Evolutionary conservation across 2,113 vertebrate species (phyloP), one percentile per base, ranked within the genome.

Genomic region (Isichthys henryi): DNA sequence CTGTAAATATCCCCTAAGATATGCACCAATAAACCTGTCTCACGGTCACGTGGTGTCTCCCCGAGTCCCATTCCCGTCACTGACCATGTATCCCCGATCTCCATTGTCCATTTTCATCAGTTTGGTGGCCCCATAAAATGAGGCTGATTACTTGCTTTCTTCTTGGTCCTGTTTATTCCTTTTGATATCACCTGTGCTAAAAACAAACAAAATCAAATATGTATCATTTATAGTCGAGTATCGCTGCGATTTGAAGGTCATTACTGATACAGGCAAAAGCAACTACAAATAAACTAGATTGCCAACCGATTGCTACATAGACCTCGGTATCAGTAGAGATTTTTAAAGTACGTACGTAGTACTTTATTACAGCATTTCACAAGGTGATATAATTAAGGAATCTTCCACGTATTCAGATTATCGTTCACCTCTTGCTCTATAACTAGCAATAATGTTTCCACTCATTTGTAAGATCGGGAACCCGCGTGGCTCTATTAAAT

Each of bases 31-130:
- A 31, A 70, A 70, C n/a, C 9, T 13, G 62, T 13, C 27, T 70
- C n/a, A 70, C 8, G n/a, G 23, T 66, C 62, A 66, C 62, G 62
- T 66, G 62, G 62, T 66, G 62, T 70, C 62, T 31, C 27, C 62
- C 62, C 3, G 62, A 66, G 27, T 31, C n/a, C 62, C 62, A 70
- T 9, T 56, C 53, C 53, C 53, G 53, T 13, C 88, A 95, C 98
- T 97, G 95, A 99, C 98, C 97, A 97, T 97, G 97, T 97, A 97
- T 94, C 97, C 97, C 98, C 97, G 98, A 96, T 98, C 98, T 97
- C 98, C 98, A 99, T 99, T 99, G 97, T 99, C 98, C 98, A 99
- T 99, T 96, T 97, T 97, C 49, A 52, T 52, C 88, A 15, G 62
- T 48, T 27, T 13, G 74, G 2, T 53, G 19, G 88, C 49, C 31